These are phyloP conservation scores for Argopecten irradians DNA, from an alignment of 1,140 invertebrate genomes.

Conservation along the genomic window DNA sequence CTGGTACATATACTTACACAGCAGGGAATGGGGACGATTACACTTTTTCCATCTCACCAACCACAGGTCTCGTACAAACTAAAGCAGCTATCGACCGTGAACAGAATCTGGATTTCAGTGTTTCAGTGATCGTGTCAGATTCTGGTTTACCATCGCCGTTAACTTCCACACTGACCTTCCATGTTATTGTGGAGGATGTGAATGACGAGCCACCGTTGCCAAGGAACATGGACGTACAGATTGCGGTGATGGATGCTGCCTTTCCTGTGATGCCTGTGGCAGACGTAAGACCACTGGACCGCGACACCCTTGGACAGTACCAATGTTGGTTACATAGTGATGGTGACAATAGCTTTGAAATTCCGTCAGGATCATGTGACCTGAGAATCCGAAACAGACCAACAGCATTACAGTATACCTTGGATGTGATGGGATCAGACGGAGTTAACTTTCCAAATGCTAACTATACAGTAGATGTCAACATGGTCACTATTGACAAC, in stretches of 20 bases:
- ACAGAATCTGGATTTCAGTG: slow-evolving; percentile 82
- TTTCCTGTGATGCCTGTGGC: slow-evolving; percentile 87
- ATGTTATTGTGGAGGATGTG: slow-evolving; percentile 89
- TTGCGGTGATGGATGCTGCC: slow-evolving; percentile 81
- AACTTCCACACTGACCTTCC: slow-evolving; percentile 88
- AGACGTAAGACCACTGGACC: slow-evolving; percentile 93
- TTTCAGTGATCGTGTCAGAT: slow-evolving; percentile 91
- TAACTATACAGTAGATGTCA: slow-evolving; percentile 87
- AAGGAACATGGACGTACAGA: slow-evolving; percentile 87
- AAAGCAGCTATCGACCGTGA: slow-evolving; percentile 90
- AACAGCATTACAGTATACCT: slow-evolving; percentile 77
- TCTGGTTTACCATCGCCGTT: slow-evolving; percentile 86
- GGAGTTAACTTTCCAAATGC: slow-evolving; percentile 86
- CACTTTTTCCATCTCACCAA: slow-evolving; percentile 87
- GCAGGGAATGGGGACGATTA: slow-evolving; percentile 81
- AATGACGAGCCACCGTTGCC: slow-evolving; percentile 94
- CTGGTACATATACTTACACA: slow-evolving; percentile 90
- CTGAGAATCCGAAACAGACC: slow-evolving; percentile 79
- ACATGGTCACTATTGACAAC: slow-evolving; percentile 89
- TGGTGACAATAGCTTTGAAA: slow-evolving; percentile 81
- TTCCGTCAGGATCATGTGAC: slow-evolving; percentile 85
- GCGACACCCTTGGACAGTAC: slow-evolving; percentile 91
- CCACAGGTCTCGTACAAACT: slow-evolving; percentile 88
- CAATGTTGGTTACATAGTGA: slow-evolving; percentile 81
- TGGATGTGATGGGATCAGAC: slow-evolving; percentile 91